Conservation (phyloP, 2,888 invertebrate species). For the Metellina segmentata region DNA sequence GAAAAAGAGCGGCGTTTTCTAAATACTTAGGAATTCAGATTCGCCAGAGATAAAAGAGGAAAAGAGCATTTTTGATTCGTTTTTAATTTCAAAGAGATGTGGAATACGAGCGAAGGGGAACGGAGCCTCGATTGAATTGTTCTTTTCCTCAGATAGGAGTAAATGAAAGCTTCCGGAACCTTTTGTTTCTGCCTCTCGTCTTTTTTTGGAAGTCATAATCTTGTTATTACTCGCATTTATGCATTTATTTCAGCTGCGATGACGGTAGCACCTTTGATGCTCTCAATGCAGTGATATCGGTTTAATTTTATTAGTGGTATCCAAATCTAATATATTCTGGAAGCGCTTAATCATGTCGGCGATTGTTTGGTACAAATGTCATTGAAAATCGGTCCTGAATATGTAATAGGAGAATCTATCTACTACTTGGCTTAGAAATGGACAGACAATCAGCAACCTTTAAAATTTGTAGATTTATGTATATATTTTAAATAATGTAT, state of each 20-base stretch:
- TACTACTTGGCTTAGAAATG: too few species aligned
- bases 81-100: conserved; percentile 70
- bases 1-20: conserved; percentile 36
- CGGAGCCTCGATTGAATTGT: conserved; percentile 45
- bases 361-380: not conserved
- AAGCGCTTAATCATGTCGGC: not conserved
- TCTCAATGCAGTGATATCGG: not conserved
- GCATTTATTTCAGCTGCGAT: conserved; percentile 6
- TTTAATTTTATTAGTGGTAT: conserved; percentile 42
- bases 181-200: conserved; percentile 10
- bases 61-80: conserved; percentile 61
- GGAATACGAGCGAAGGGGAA: conserved; percentile 15
- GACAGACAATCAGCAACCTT: too few species aligned
- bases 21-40: conserved; percentile 65
- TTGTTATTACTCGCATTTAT: conserved; percentile 21
- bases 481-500: too few species aligned
- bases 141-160: conserved; percentile 37
- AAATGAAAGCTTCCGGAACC: conserved; percentile 52
- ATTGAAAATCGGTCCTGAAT: not conserved
- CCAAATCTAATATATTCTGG: conserved; percentile 10
- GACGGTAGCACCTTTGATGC: not conserved
- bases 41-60: conserved; percentile 25
- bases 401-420: too few species aligned
- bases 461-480: too few species aligned
- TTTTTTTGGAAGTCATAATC: conserved; percentile 34